A percentile compares a stretch with the other conserved stretches of the same genome.
Conservation (phyloP, 2,797 vertebrate species). For the Sebastes umbrosus region DNA sequence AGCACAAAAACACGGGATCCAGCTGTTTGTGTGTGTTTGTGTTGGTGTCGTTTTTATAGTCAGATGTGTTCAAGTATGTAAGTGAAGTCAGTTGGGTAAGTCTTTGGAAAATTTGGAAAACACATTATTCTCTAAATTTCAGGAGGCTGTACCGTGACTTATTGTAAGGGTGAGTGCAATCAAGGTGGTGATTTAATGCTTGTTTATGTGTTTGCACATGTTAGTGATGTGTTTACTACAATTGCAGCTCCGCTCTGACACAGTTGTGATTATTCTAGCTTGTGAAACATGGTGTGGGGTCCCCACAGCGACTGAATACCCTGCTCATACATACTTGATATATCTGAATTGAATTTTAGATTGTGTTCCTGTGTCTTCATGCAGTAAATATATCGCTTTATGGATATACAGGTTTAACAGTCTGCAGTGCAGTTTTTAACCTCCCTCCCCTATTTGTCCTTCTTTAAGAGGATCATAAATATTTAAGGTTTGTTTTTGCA, state of each 20-base stretch:
- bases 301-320: background rate
- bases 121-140: background rate
- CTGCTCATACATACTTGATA: background rate
- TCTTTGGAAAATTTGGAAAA: background rate
- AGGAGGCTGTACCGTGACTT: background rate
- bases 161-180: slow-evolving; percentile 4
- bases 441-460: slow-evolving; percentile 15
- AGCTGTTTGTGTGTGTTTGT: background rate
- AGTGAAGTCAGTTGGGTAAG: background rate
- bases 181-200: slow-evolving; percentile 20
- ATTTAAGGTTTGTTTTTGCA: slow-evolving; percentile 48
- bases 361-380: background rate
- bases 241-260: slow-evolving; percentile 25
- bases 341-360: background rate
- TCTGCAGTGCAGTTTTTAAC: slow-evolving; percentile 32
- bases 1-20: background rate
- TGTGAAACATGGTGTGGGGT: slow-evolving; percentile 12
- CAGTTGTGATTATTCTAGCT: background rate
- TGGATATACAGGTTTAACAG: slow-evolving; percentile 3
- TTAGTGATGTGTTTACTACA: slow-evolving; percentile 22
- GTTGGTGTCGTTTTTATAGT: background rate
- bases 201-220: slow-evolving; percentile 23
- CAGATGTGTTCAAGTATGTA: background rate
- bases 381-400: background rate
- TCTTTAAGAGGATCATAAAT: slow-evolving; percentile 55